A percentile compares a stretch with the other conserved stretches of the same genome.
Conservation (phyloP, 1,140 invertebrate species). For the Teleopsis dalmanni region DNA sequence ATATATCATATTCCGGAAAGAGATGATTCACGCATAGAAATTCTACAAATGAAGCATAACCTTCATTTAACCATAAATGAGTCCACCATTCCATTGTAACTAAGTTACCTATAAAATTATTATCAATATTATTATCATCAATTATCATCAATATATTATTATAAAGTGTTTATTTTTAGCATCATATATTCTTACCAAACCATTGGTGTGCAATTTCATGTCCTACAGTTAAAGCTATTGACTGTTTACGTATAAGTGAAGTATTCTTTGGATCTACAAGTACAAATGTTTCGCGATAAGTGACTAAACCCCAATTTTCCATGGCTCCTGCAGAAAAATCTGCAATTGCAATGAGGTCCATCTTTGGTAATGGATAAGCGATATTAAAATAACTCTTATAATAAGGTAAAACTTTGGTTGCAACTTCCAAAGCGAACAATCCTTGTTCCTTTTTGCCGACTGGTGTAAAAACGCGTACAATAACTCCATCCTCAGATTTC, state of each 20-base stretch:
- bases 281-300: conserved; percentile 70
- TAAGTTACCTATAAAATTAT: conserved; percentile 46
- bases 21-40: conserved; percentile 80
- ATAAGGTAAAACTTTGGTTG: conserved; percentile 78
- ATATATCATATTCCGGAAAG: conserved; percentile 89
- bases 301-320: conserved; percentile 88
- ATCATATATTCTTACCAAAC: conserved; percentile 54
- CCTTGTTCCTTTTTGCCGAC: conserved; percentile 89
- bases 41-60: conserved; percentile 85
- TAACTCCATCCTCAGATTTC: conserved; percentile 68
- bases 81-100: conserved; percentile 91
- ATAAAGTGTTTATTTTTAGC: conserved; percentile 45
- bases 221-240: conserved; percentile 77
- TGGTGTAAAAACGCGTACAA: conserved; percentile 87
- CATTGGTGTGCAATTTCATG: conserved; percentile 87
- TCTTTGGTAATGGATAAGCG: conserved; percentile 90
- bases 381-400: conserved; percentile 94
- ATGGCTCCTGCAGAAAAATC: conserved; percentile 90
- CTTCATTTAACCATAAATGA: conserved; percentile 85
- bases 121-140: not conserved
- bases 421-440: conserved; percentile 80
- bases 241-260: conserved; percentile 73
- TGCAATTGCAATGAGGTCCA: conserved; percentile 90
- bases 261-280: conserved; percentile 79
- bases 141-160: not conserved